Percentiles rank a stretch among this genome's conserved stretches.
Conservation (phyloP, 2,888 invertebrate species). For the Torymus texanus region DNA sequence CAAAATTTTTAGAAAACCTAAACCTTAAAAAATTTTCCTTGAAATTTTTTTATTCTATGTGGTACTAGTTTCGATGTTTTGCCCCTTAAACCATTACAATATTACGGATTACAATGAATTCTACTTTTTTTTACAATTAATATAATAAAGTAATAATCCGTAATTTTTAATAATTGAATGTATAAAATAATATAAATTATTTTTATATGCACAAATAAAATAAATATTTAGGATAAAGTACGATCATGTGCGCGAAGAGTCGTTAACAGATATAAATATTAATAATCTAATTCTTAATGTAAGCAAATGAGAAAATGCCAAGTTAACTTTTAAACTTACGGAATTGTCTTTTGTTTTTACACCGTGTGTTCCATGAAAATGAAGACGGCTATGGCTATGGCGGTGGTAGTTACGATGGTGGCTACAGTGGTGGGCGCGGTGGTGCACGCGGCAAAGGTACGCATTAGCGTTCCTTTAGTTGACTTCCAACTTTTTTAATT, state of each 20-base stretch:
- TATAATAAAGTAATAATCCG: conserved; percentile 11
- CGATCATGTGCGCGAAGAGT: conserved; percentile 56
- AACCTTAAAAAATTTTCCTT: conserved; percentile 15
- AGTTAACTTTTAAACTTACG: conserved; percentile 52
- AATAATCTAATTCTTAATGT: conserved; percentile 37
- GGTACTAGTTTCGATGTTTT: conserved; percentile 18
- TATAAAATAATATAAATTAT: conserved; percentile 18
- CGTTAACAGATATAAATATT: conserved; percentile 19
- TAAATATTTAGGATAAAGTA: conserved; percentile 33
- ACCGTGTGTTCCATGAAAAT: conserved; percentile 74
- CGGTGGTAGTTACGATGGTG: conserved; percentile 92
- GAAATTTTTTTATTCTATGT: conserved; percentile 18
- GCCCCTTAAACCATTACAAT: conserved; percentile 8
- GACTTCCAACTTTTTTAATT: conserved; percentile 61
- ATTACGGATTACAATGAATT: conserved; percentile 21
- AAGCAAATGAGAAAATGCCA: conserved; percentile 21
- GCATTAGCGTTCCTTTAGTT: conserved; percentile 75
- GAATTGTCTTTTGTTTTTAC: conserved; percentile 65
- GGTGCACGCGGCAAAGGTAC: conserved; percentile 93
- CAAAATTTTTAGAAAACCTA: conserved; percentile 19
- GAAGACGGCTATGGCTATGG: conserved; percentile 87
- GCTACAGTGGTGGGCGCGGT: conserved; percentile 90
- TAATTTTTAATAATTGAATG: conserved; percentile 12
- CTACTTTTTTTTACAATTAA: background rate
- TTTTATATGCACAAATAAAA: conserved; percentile 17